Conservation (phyloP, 2,797 vertebrate genomes). For the Rhynchonycteris naso region DNA sequence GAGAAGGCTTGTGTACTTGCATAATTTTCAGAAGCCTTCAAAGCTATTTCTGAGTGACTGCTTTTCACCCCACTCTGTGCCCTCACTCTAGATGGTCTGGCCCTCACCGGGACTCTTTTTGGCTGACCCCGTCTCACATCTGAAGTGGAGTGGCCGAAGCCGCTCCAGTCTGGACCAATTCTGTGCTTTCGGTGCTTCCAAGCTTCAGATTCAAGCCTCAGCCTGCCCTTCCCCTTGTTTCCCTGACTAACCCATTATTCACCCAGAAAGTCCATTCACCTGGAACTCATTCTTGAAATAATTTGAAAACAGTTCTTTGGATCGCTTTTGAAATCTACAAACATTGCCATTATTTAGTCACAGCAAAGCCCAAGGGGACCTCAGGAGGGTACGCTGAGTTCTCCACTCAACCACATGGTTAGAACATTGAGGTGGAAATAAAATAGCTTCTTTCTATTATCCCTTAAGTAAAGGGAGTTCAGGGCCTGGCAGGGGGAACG, state of each 20-base stretch:
- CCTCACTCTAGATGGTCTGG: background rate
- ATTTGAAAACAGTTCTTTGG: slow-evolving; percentile 17
- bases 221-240: background rate
- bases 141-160: background rate
- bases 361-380: background rate
- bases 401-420: background rate
- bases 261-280: background rate
- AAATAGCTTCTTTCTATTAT: background rate
- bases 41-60: background rate
- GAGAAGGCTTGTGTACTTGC: background rate
- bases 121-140: background rate
- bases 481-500: background rate
- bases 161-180: background rate
- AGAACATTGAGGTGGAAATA: background rate
- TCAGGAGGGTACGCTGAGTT: background rate
- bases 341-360: slow-evolving; percentile 41
- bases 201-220: background rate
- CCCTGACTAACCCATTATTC: background rate
- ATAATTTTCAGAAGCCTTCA: slow-evolving; percentile 1
- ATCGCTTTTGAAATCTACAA: slow-evolving; percentile 40
- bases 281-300: slow-evolving; percentile 50
- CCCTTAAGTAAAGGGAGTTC: background rate
- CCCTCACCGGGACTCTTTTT: background rate
- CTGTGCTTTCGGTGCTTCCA: background rate
- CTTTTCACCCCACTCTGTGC: background rate